These are phyloP conservation scores for Phyto melanocephala DNA, from an alignment of 2,888 invertebrate species.

Conservation along the genomic window DNA sequence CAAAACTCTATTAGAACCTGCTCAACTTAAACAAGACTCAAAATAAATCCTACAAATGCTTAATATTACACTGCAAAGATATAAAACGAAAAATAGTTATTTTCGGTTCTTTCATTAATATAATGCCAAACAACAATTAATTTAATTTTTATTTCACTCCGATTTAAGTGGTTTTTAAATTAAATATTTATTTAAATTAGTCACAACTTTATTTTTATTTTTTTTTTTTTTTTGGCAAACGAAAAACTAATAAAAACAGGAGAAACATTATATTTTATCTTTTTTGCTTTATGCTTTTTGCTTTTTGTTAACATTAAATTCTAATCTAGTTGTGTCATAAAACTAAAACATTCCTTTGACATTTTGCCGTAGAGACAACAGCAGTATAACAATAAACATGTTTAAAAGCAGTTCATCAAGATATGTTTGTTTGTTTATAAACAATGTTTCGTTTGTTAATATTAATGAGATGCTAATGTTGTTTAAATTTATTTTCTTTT, in stretches of 20 bases:
- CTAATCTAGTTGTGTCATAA: constrained; percentile 23
- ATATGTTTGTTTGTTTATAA: constrained; percentile 10
- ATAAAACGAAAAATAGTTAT: too few relatives aligned
- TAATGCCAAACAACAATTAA: too few relatives aligned
- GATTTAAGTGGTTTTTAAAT: constrained; percentile 11
- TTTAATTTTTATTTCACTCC: background rate
- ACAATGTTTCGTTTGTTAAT: constrained; percentile 23
- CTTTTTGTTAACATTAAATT: constrained; percentile 7
- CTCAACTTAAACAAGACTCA: too few relatives aligned
- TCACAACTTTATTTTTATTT: background rate
- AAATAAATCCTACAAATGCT: too few relatives aligned
- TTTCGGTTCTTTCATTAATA: too few relatives aligned
- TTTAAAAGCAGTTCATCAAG: constrained; percentile 6
- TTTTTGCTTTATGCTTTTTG: background rate
- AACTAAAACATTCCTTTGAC: background rate
- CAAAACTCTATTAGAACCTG: too few relatives aligned
- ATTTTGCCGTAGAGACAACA: background rate
- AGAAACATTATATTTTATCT: too few relatives aligned
- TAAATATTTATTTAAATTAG: constrained; percentile 7
- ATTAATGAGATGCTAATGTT: constrained; percentile 54
- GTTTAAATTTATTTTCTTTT: background rate
- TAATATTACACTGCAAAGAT: too few relatives aligned
- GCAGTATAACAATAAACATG: background rate
- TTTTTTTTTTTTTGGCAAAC: background rate
- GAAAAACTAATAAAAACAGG: background rate